Base-by-base conservation (phyloP, 1,140 invertebrate species). In the Drosophila takahashii region DNA sequence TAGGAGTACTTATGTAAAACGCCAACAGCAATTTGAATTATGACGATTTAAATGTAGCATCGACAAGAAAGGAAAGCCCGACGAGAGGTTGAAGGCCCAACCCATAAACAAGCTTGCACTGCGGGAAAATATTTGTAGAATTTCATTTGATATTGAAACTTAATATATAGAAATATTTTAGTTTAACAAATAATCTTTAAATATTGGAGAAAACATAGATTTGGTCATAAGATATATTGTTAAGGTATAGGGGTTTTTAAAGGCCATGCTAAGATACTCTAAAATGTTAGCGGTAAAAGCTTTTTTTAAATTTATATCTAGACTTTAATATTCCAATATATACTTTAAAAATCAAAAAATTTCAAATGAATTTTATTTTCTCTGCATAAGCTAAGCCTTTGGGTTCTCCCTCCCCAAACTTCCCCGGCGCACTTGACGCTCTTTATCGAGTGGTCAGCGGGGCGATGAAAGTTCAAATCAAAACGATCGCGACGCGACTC, bases 21-120 rank as follows among this genome's bases (percentile, higher is more conserved):
- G 73, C 75, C 45, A 60, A 56, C 73, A 77, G 54, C 54, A 58
- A 52, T 74, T 76, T 66, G 60, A 76, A 58, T 76, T 76, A 76
- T 76, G 60, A 76, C 59, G 71, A 76, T 66, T 76, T 76, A 76
- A 76, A 76, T 76, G 72, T 76, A 74, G 70, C 71, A 70, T 41
- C 65, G 15, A 65, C 60, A 41, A 36, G 45, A 67, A 67, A 67
- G 60, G 60, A 51, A 66, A 51, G 60, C 36, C 42, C 45, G 45
- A 39, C 41, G n/a, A 69, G 26, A 26, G 26, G 27, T 5, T n/a
- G 29, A 18, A 5, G 10, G 42, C 50, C 64, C 64, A 57, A 16
- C 64, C 66, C 66, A 56, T 41, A 50, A 51, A 26, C 15, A 26
- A 27, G 26, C 3, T 2, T 34, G 18, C 64, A 65, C 60, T 52